A percentile compares a stretch with the other conserved stretches of the same genome.
Evolutionary conservation across 1,140 invertebrate species (phyloP).

Genomic region (Drosophila nasuta): DNA sequence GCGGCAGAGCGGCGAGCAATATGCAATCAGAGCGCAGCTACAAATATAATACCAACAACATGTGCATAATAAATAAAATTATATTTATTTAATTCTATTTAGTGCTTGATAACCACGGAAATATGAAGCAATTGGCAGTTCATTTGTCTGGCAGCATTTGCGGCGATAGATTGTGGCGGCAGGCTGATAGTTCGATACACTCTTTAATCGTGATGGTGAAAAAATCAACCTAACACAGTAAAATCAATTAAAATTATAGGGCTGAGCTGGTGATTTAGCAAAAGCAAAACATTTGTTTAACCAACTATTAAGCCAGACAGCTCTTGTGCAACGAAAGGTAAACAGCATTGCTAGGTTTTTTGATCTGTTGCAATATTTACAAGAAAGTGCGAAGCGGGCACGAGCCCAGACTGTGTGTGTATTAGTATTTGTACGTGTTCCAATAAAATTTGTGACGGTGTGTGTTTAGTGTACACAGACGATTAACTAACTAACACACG

Average conservation of each 20-base stretch:
- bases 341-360: not conserved
- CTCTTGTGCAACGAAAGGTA: conserved; percentile 16
- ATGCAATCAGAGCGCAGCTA: too few species aligned
- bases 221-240: conserved; percentile 57
- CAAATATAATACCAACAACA: not conserved
- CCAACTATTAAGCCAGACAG: conserved; percentile 18
- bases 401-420: conserved; percentile 50
- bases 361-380: not conserved
- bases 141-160: not conserved
- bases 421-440: conserved; percentile 33
- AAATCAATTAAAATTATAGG: conserved; percentile 77
- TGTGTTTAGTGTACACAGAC: conserved; percentile 7
- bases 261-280: conserved; percentile 37
- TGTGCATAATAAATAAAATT: not conserved
- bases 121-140: not conserved
- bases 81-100: too few species aligned
- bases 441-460: conserved; percentile 13
- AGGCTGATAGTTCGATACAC: conserved; percentile 31
- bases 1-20: not conserved
- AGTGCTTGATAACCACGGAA: too few species aligned
- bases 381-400: conserved; percentile 28
- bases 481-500: conserved; percentile 25
- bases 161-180: conserved; percentile 21
- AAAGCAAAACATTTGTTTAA: conserved; percentile 11
- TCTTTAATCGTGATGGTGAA: conserved; percentile 51